Evolutionary conservation across 1,140 invertebrate species (phyloP).

Genomic region (Popillia japonica): DNA sequence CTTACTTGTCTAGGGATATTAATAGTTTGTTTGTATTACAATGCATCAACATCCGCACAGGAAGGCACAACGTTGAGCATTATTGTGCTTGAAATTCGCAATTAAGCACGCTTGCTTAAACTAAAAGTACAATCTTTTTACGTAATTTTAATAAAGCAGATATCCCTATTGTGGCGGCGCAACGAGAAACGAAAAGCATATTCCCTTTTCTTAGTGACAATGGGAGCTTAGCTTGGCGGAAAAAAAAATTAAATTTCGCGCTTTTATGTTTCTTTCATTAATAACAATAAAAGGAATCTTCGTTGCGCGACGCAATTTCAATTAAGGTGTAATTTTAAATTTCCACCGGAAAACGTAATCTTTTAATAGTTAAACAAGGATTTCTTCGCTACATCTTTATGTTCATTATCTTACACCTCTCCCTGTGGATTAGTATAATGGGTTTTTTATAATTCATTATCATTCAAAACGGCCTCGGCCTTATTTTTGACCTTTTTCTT

Average conservation of each 20-base stretch:
- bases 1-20: too few relatives aligned
- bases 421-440: background rate
- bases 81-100: too few relatives aligned
- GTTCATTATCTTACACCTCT: background rate
- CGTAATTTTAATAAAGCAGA: too few relatives aligned
- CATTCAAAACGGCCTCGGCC: background rate
- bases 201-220: background rate
- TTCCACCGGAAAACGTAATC: background rate
- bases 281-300: background rate
- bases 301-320: background rate
- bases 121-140: too few relatives aligned
- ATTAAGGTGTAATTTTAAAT: slow-evolving; percentile 11
- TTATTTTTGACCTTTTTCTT: background rate
- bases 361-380: slow-evolving; percentile 16
- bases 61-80: too few relatives aligned
- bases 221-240: background rate
- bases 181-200: too few relatives aligned
- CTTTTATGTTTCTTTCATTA: slow-evolving; percentile 11
- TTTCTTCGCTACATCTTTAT: slow-evolving; percentile 9
- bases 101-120: too few relatives aligned
- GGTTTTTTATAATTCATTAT: slow-evolving; percentile 15
- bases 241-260: background rate
- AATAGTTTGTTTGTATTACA: too few relatives aligned
- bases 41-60: too few relatives aligned
- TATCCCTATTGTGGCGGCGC: too few relatives aligned